Conservation (phyloP, 2,113 vertebrate genomes). For the Puffinus mauretanicus region DNA sequence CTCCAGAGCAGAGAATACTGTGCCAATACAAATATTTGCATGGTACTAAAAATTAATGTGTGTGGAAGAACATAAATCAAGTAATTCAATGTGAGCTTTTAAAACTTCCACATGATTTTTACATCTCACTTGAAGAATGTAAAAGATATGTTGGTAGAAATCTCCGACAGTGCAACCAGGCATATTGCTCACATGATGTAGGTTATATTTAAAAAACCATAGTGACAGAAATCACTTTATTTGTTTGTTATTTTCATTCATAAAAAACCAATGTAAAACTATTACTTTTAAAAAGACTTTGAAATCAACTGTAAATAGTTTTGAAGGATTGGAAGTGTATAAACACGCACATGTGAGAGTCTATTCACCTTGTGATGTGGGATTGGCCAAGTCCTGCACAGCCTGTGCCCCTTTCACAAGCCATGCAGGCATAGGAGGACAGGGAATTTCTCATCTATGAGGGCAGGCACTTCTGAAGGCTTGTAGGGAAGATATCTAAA, state of each 20-base stretch:
- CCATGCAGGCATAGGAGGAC: background rate
- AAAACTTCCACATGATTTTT: background rate
- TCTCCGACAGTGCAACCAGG: background rate
- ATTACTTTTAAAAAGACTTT: background rate
- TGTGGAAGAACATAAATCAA: background rate
- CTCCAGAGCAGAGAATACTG: background rate
- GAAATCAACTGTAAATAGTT: background rate
- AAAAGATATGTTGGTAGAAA: background rate
- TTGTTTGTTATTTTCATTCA: background rate
- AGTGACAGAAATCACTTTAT: background rate
- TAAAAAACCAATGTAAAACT: background rate
- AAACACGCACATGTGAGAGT: background rate
- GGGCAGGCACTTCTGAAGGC: background rate
- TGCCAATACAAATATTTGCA: slow-evolving; percentile 43
- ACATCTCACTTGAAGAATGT: background rate
- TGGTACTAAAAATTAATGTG: slow-evolving; percentile 29
- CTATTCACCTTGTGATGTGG: background rate
- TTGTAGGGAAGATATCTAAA: background rate
- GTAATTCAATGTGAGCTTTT: slow-evolving; percentile 12
- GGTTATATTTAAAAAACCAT: background rate
- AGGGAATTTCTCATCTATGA: background rate
- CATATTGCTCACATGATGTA: background rate
- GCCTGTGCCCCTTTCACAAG: background rate
- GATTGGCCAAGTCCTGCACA: background rate
- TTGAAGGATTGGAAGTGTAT: background rate